Conservation (phyloP, 2,113 vertebrate genomes). For the Orientallactaga bullata region DNA sequence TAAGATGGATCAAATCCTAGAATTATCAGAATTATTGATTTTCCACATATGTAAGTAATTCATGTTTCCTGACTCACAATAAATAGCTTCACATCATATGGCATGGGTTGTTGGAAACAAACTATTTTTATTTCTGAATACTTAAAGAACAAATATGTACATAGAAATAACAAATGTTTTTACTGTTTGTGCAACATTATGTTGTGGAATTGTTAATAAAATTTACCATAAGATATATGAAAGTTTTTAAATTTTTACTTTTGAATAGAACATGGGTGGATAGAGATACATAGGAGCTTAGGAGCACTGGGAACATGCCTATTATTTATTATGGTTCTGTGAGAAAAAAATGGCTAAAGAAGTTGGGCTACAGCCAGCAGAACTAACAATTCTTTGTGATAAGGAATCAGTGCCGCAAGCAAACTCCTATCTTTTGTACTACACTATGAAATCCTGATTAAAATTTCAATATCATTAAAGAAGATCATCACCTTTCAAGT, state of each 20-base stretch:
- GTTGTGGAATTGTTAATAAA: slow-evolving; percentile 55
- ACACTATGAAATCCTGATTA: neutral
- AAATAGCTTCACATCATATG: neutral
- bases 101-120: neutral
- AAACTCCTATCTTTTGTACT: neutral
- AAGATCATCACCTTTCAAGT: neutral
- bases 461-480: slow-evolving; percentile 27
- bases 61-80: neutral
- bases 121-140: neutral
- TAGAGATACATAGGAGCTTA: slow-evolving; percentile 51
- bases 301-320: slow-evolving; percentile 33
- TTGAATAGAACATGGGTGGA: slow-evolving; percentile 26
- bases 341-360: slow-evolving; percentile 32
- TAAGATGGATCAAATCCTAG: neutral
- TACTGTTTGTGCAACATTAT: too few relatives aligned
- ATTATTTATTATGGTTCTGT: slow-evolving; percentile 56
- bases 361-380: slow-evolving; percentile 9
- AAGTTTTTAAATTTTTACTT: slow-evolving; percentile 57
- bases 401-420: neutral
- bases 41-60: slow-evolving; percentile 25
- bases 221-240: neutral
- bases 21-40: slow-evolving; percentile 13
- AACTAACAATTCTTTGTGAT: slow-evolving; percentile 36
- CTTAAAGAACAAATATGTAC: slow-evolving; percentile 9
- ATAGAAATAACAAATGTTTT: too few relatives aligned